A percentile compares a stretch with the other conserved stretches of the same genome.
phyloP scores from a whole-genome alignment of 1,140 invertebrate genomes.

The Subanguina moxae region DNA sequence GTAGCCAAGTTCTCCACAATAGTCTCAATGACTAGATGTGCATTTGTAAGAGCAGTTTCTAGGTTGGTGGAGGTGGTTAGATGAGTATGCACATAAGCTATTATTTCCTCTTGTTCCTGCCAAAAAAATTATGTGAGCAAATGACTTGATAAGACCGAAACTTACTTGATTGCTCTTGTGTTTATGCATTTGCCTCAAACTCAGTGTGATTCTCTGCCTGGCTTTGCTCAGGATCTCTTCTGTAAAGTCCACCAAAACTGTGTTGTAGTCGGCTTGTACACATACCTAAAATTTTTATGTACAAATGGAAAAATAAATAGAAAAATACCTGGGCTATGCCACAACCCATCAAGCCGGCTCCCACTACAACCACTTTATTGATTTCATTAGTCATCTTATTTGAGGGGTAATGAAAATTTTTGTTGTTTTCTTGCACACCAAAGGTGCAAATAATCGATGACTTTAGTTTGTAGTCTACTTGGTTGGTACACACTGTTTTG shows the following conservation, averaged over 20 bases:
- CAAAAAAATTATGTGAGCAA: constrained; percentile 11
- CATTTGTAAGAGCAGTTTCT: constrained; percentile 54
- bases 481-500: no score
- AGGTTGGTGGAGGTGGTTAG: constrained; percentile 74
- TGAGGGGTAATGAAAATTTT: no score
- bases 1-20: constrained; percentile 59
- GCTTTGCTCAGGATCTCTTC: constrained; percentile 71
- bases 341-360: constrained; percentile 79
- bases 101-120: constrained; percentile 33
- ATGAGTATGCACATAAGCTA: constrained; percentile 66
- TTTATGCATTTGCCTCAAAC: constrained; percentile 1
- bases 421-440: no score
- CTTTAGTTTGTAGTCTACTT: no score
- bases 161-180: neutral
- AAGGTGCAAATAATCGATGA: no score
- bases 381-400: constrained; percentile 57
- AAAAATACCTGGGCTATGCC: constrained; percentile 78
- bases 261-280: constrained; percentile 73
- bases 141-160: neutral
- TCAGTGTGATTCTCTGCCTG: constrained; percentile 53
- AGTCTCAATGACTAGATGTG: constrained; percentile 60
- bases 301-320: neutral
- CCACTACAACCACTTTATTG: constrained; percentile 78
- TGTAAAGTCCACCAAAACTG: constrained; percentile 72
- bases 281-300: constrained; percentile 66